phyloP scores from a whole-genome alignment of 2,888 invertebrate species.

The Oscheius sp. region DNA sequence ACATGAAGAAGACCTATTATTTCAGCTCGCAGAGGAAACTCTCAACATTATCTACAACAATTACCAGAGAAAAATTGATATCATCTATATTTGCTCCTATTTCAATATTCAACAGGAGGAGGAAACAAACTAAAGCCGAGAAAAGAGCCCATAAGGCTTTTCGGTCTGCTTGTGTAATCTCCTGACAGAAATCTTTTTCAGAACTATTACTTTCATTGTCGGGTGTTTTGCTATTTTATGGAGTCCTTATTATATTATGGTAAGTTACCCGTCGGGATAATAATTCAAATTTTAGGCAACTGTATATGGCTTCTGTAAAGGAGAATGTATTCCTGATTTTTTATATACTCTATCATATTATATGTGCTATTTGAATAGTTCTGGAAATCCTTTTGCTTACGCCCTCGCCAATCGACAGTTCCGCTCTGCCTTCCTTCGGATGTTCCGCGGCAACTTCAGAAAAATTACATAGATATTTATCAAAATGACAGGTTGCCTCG shows the following conservation, averaged over 20 bases:
- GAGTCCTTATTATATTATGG: slow-evolving; percentile 73
- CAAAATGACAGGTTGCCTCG: slow-evolving; percentile 15
- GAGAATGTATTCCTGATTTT: slow-evolving; percentile 70
- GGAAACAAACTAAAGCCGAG: slow-evolving; percentile 66
- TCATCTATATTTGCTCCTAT: slow-evolving; percentile 57
- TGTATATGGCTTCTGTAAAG: slow-evolving; percentile 72
- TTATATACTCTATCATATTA: slow-evolving; percentile 73
- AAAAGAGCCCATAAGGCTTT: slow-evolving; percentile 72
- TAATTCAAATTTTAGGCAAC: slow-evolving; percentile 68
- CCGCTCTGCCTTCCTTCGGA: slow-evolving; percentile 68
- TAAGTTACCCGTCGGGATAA: slow-evolving; percentile 21
- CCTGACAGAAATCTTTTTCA: slow-evolving; percentile 39
- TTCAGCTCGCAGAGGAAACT: slow-evolving; percentile 62
- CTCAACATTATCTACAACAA: slow-evolving; percentile 57
- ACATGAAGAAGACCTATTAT: slow-evolving; percentile 6
- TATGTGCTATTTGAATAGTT: slow-evolving; percentile 72
- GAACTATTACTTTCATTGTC: slow-evolving; percentile 73
- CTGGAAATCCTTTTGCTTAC: slow-evolving; percentile 73
- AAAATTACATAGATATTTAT: slow-evolving; percentile 38
- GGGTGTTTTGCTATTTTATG: slow-evolving; percentile 73
- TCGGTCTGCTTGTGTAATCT: slow-evolving; percentile 34
- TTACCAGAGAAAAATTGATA: slow-evolving; percentile 60
- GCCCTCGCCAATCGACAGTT: slow-evolving; percentile 73
- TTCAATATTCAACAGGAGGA: slow-evolving; percentile 50
- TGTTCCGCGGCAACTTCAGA: slow-evolving; percentile 68